Evolutionary conservation across 2,113 vertebrate species (phyloP).

Genomic region (Origma solitaria): DNA sequence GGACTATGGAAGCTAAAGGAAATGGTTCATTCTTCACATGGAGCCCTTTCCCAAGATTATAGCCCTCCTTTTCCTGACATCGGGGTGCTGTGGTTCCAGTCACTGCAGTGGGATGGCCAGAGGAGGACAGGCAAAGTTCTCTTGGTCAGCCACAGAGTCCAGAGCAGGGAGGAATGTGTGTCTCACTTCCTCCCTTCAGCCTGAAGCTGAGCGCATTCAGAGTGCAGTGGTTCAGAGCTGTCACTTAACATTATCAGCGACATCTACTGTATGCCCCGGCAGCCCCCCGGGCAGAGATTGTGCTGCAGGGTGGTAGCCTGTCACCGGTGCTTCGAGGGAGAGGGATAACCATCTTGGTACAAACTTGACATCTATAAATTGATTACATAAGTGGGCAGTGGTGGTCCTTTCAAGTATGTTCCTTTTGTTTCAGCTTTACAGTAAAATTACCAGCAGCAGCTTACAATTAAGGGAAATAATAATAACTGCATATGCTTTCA

Average conservation of each 20-base stretch:
- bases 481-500: conserved; percentile 85
- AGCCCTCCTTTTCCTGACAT: neutral
- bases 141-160: neutral
- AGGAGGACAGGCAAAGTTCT: neutral
- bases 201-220: neutral
- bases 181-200: neutral
- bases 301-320: conserved; percentile 73
- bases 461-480: conserved; percentile 86
- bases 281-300: neutral
- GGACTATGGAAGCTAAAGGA: neutral
- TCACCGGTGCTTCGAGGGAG: conserved; percentile 63
- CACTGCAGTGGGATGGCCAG: neutral
- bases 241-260: conserved; percentile 40
- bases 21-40: neutral
- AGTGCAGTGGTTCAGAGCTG: conserved; percentile 44
- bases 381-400: conserved; percentile 78
- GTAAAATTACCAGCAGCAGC: conserved; percentile 82
- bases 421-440: conserved; percentile 78
- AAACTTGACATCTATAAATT: conserved; percentile 76
- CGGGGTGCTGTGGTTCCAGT: neutral
- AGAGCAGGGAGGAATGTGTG: neutral
- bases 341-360: conserved; percentile 72
- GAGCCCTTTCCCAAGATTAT: neutral
- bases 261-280: conserved; percentile 51
- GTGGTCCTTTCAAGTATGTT: conserved; percentile 79